phyloP scores from a whole-genome alignment of 2,888 invertebrate species.

The Chrysolina americana region DNA sequence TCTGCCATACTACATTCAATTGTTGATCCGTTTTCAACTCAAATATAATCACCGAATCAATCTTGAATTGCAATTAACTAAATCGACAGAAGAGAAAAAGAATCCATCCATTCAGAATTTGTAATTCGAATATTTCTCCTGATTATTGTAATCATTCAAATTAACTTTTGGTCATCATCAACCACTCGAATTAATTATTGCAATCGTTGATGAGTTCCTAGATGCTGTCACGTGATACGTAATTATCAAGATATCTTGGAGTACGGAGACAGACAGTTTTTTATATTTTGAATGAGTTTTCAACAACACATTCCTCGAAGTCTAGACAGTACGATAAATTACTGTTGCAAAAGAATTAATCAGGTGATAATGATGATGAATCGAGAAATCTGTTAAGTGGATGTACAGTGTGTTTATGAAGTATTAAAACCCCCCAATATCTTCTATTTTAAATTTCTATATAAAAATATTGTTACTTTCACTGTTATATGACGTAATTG shows the following conservation, averaged over 20 bases:
- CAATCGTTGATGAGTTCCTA: slow-evolving; percentile 9
- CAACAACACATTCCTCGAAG: background rate
- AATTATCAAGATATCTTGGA: background rate
- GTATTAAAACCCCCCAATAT: no score
- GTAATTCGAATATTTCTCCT: no score
- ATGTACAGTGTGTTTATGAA: background rate
- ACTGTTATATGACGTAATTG: no score
- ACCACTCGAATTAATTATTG: background rate
- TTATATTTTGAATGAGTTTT: background rate
- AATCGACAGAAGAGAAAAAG: no score
- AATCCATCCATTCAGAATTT: no score
- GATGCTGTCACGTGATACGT: background rate
- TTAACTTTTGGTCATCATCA: background rate
- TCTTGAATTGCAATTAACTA: no score
- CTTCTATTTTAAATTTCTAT: no score
- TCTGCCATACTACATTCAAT: no score
- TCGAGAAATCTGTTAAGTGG: background rate
- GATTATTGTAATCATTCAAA: no score
- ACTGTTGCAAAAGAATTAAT: background rate
- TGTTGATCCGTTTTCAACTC: no score
- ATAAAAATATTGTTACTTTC: no score
- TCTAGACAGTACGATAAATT: slow-evolving; percentile 1
- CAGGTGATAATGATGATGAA: background rate
- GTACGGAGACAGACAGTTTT: slow-evolving; percentile 4
- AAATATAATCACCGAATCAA: no score